Evolutionary conservation across 2,113 vertebrate genomes (phyloP), one percentile per base, ranked within the genome.

Genomic region (Eulemur macaco): DNA sequence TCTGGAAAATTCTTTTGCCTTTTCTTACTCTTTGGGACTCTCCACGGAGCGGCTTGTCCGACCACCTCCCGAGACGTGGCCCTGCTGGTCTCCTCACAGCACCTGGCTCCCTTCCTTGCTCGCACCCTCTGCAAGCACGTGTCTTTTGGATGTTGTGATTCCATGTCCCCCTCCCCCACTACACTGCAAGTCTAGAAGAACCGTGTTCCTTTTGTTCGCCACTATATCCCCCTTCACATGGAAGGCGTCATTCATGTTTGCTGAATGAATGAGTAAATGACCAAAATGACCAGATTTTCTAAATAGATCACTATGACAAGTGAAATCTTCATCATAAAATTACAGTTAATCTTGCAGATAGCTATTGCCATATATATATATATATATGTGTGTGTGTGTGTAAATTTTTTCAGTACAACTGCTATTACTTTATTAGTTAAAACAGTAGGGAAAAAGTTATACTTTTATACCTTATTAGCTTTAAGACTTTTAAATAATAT

Each of bases 401-500:
- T 31, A 78, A 42, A 15, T 20, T 23, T 52, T 87, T 64, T 64
- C 3, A 71, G 27, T 34, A 71, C 6, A 93, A 78, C 20, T 50
- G 31, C 18, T 54, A 69, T 39, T 58, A 81, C 20, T 92, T 92
- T 27, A 95, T 64, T 54, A 82, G 52, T 58, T 63, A 96, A 64
- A 50, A 89, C 0, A n/a, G 58, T 0, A 86, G 52, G 25, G 18
- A 15, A 50, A 74, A 21, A 50, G 78, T 60, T 60, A 56, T 1
- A 42, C 11, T 90, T 94, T 42, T 56, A 85, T 29, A 85, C 37
- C 81, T 25, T 39, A 54, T 10, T 77, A 90, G 52, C 31, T 91
- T 78, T 83, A 73, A 94, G 89, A 63, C 8, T 20, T 94, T 96
- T 90, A 68, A 89, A 42, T 58, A 71, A 64, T 27, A 58, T 76